Conservation (phyloP, 2,113 vertebrate genomes). For the Nibea coibor region DNA sequence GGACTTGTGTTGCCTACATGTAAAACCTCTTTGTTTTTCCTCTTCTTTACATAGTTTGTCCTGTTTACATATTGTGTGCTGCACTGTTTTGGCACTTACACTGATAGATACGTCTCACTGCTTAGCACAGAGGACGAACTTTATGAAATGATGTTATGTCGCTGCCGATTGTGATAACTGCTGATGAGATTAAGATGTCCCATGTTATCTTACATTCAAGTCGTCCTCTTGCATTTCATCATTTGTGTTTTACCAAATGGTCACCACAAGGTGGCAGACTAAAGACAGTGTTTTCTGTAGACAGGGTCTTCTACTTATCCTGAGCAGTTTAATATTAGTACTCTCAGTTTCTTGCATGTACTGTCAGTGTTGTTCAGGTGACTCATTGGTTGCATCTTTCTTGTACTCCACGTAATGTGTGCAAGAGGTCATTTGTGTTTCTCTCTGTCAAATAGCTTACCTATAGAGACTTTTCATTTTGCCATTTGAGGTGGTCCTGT, state of each 20-base stretch:
- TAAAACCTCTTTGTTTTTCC: conserved; percentile 5
- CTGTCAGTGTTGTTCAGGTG: conserved; percentile 3
- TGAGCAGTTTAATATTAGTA: not conserved
- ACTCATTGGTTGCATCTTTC: not conserved
- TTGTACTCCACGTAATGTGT: conserved; percentile 3
- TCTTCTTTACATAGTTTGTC: conserved; percentile 2
- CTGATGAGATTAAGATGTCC: conserved; percentile 42
- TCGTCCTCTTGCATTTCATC: not conserved
- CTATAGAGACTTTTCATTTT: not conserved
- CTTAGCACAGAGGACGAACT: not conserved
- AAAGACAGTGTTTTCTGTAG: conserved; percentile 21
- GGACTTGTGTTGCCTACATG: not conserved
- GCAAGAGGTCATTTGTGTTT: not conserved
- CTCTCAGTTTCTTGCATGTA: conserved; percentile 6
- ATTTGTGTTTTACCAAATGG: conserved; percentile 2
- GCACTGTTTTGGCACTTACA: conserved; percentile 53
- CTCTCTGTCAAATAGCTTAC: not conserved
- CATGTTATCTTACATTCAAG: not conserved
- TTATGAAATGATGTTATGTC: not conserved
- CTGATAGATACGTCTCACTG: conserved; percentile 38
- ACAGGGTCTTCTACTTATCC: not conserved
- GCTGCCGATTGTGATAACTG: conserved; percentile 26
- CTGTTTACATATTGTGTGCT: conserved; percentile 52
- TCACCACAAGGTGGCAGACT: conserved; percentile 41
- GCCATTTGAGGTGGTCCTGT: conserved; percentile 1